Base-by-base conservation (phyloP, 2,888 invertebrate genomes). In the Drosophila paracracens region DNA sequence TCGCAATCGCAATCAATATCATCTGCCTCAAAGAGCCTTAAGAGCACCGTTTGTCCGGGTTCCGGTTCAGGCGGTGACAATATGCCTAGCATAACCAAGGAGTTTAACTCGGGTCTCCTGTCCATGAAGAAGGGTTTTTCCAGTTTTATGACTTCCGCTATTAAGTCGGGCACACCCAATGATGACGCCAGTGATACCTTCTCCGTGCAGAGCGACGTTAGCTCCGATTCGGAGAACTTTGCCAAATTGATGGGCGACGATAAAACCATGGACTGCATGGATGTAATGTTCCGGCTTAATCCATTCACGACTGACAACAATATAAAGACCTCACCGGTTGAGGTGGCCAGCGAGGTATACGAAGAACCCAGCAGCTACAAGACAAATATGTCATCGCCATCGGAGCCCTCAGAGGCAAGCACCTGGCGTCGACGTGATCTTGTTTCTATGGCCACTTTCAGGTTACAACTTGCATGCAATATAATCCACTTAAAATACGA, bases 181-280 rank as follows among this genome's bases (percentile, higher is more conserved):
- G 97, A 97, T 90, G 96, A 96, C 70, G 95, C 95, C 60, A 96
- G 96, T 88, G 96, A 97, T 90, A 95, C 96, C 0, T 94, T 96
- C 77, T 96, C 96, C 0, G 95, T 96, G 83, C 94, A 95, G 82
- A 97, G 97, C 81, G 98, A 98, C 74, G 96, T 96, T 40, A 97
- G 97, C 81, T 97, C 97, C 0, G 98, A 98, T 93, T 97, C 97
- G 76, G 97, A 97, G 88, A 96, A 97, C 82, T 97, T 96, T 91
- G 95, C 97, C n/a, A 95, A 96, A 53, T 95, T 97, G 0, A 94
- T 96, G 80, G 95, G 95, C 43, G 94, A 94, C 71, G 94, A 94
- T 67, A 94, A 95, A 64, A 96, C 96, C 71, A 94, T 95, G 1
- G 95, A 95, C 71, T 96, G 95, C 80, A 94, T 95, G 38, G 96